Evolutionary conservation across 92 coral and sea anemone species (phyloP), one percentile per base, ranked within the genome.

Genomic region (Umimayanthus chanpuru): DNA sequence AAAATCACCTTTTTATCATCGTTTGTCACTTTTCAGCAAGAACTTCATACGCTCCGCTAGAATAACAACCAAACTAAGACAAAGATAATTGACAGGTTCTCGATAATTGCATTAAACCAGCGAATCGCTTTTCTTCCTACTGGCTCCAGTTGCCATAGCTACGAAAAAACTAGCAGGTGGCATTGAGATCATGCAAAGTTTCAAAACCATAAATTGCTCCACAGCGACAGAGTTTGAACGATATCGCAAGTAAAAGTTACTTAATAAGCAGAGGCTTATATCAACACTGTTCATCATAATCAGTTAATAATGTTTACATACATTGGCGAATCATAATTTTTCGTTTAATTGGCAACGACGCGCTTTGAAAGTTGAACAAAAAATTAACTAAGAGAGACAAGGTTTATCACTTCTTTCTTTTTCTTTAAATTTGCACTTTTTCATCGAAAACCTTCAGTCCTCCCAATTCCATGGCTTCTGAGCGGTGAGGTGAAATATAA

Each of bases 1-100:
- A 44, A 70, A 83, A 70, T 83, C 87, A 83, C 87, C 87, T 83
- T 83, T 83, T 83, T 83, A 83, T 83, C 87, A 83, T 83, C 41
- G 64, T 83, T 83, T 72, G 44, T 32, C 64, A 41, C 44, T 70
- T 78, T 83, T 72, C 68, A 65, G 65, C 87, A 8, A 18, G 61
- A 67, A 70, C 87, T 47, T 83, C 87, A 70, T 83, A 83, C 86
- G 77, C 40, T 50, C 86, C 47, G 44, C 78, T 70, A 68, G 67
- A 70, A 83, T 29, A 83, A 83, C 76, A 71, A 70, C 21, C 16
- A 47, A 5, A 4, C 26, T 28, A 83, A 14, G 67, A 43, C 25
- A 70, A 71, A 83, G 58, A 70, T 68, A 70, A 25, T 23, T 83
- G 87, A 32, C 77, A 5, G 30, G 53, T 9, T 18, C 66, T 8